Base-by-base conservation (phyloP, 2,888 invertebrate species). In the Synanthedon vespiformis region DNA sequence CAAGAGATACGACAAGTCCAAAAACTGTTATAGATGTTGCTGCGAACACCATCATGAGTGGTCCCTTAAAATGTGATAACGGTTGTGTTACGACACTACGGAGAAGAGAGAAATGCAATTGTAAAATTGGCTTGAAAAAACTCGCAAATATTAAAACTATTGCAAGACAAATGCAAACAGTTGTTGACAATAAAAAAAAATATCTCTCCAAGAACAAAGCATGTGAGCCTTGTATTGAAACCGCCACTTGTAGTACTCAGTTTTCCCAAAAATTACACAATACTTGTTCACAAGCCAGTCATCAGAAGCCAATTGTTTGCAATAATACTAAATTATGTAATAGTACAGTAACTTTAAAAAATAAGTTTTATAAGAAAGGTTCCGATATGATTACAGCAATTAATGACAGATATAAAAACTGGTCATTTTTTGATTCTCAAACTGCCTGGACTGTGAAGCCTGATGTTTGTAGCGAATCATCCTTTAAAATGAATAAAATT, bases 1-100 rank as follows among this genome's bases (percentile, higher is more conserved):
- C 67, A 12, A 66, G 61, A 56, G 64, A 74, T 52, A 64, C 5
- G 1, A 22, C 53, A 2, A 40, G 68, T 40, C 40, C 63, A 5
- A 65, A 61, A 27, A 74, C 69, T 52, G 67, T 62, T 8, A 55
- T 58, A 34, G 72, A 78, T 55, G 59, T 53, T 50, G 67, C 64
- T 22, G 59, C 68, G 4, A 81, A 80, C 55, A 80, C 82, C 2
- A 47, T 55, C 5, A 54, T 72, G 4, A 67, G 74, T 49, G 75
- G 75, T 4, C 64, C 75, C 3, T 54, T 73, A 34, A 63, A 52
- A 60, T 69, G 66, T 55, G 72, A 79, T 51, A 72, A 57, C 51
- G 59, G 74, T 41, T 76, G 76, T 55, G 54, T 76, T n/a, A 80
- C 80, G 2, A 56, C 63, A 52, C 62, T 80, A 8, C 72, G 72